Base-by-base conservation (phyloP, 2,113 vertebrate species). In the Pangasianodon hypophthalmus region DNA sequence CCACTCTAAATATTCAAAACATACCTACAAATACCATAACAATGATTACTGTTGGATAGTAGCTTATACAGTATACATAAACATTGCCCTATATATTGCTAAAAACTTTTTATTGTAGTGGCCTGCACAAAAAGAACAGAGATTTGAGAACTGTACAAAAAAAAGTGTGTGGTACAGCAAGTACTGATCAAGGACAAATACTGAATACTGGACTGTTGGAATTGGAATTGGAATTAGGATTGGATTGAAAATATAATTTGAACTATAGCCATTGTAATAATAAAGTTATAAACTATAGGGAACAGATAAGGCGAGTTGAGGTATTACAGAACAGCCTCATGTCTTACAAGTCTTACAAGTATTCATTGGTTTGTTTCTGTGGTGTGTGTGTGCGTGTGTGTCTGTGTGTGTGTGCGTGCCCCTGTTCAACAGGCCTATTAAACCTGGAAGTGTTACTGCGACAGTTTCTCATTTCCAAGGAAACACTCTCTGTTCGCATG, bases 401-500 rank as follows among this genome's bases (percentile, higher is more conserved):
- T 80, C 73, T 85, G 48, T 93, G 67, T 77, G 29, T 84, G 84
- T 85, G 84, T 52, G 73, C 80, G 54, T 80, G 86, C 37, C 37
- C 29, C 88, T 91, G 8, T 67, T 50, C 50, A 80, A 29, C 94
- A 99, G 98, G 98, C 97, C 97, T 99, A 95, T 95, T 99, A 92
- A 99, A 99, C 96, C 96, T 99, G 86, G 98, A 99, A 96, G 97
- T 97, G 95, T 95, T 99, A 94, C 97, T 99, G 64, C 96, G 98
- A 69, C 98, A 99, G 93, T 99, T 99, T 96, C 98, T 99, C 73
- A 99, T 99, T 94, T 99, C 98, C 94, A 99, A 98, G 97, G 98
- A 99, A 93, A 99, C 97, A 0, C 96, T 99, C 83, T 99, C 98
- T 0, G 97, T 99, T 86, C 97, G 98, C 93, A 99, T 99, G 98